These are phyloP conservation scores for Abrostola tripartita DNA, from an alignment of 2,888 invertebrate species.

Conservation along the genomic window DNA sequence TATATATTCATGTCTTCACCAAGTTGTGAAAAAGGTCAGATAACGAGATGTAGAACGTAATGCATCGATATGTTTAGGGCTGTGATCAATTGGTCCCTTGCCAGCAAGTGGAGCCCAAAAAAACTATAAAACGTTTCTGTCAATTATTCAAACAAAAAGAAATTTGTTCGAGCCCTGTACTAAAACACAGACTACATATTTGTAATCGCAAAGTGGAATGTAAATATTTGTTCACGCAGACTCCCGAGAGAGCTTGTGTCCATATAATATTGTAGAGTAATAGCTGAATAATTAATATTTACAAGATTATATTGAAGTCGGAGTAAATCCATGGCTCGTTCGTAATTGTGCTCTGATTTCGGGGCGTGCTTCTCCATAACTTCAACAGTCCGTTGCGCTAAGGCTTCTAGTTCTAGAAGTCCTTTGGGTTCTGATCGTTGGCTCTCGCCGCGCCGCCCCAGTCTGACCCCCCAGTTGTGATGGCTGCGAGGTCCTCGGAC, in stretches of 20 bases:
- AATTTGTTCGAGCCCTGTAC: conserved; percentile 14
- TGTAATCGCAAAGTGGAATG: conserved; percentile 14
- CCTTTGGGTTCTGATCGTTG: conserved; percentile 57
- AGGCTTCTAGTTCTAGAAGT: conserved; percentile 63
- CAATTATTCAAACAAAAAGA: conserved; percentile 25
- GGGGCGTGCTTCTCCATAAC: conserved; percentile 66
- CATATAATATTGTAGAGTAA: background rate
- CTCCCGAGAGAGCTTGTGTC: conserved; percentile 1
- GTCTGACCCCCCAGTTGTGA: conserved; percentile 62
- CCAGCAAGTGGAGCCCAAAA: conserved; percentile 22
- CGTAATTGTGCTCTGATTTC: conserved; percentile 56
- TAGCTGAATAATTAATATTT: conserved; percentile 37
- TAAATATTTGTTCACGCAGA: conserved; percentile 23
- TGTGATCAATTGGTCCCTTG: conserved; percentile 41
- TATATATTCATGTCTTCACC: conserved; percentile 22
- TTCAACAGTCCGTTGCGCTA: conserved; percentile 59
- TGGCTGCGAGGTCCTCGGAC: conserved; percentile 51
- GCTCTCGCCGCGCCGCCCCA: conserved; percentile 51
- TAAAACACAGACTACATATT: conserved; percentile 8
- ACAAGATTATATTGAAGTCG: conserved; percentile 71
- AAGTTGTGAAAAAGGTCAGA: conserved; percentile 29
- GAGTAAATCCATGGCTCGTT: conserved; percentile 67
- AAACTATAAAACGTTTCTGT: conserved; percentile 28
- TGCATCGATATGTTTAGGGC: conserved; percentile 24
- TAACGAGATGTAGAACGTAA: conserved; percentile 30